Base-by-base conservation (phyloP, 2,888 invertebrate species). In the Neuroscelio doddi region DNA sequence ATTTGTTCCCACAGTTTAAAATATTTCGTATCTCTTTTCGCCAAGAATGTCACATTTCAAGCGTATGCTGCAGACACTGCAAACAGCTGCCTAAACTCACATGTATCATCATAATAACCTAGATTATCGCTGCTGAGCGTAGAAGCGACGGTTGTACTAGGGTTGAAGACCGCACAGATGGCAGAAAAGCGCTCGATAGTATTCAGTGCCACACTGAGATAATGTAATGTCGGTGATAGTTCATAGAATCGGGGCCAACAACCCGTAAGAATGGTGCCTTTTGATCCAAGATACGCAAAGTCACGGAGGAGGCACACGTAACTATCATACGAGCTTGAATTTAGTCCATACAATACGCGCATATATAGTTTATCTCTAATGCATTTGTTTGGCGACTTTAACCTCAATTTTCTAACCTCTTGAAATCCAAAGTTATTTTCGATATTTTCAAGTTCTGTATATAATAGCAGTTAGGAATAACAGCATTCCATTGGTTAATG, bases 171-270 rank as follows among this genome's bases (percentile, higher is more conserved):
- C 21, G 32, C 7, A 38, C n/a, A 29, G 26, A 44, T 26, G 45
- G 61, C 17, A 15, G 52, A 45, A 66, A 50, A 64, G 52, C 45
- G 51, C 38, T 45, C 68, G 74, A 74, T 77, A 73, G 63, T 69
- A 74, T 77, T 74, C 68, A 68, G 51, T 41, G 63, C 53, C 45
- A 26, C 34, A 42, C 26, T 55, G 55, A 72, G 76, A 77, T 75
- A 75, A 73, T 64, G 70, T 71, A 71, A 76, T 71, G 73, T 71
- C 64, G 62, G 72, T 68, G 69, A 75, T 72, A 69, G 68, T 64
- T 71, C 72, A 69, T 72, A 62, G 70, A 39, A 71, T 70, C 68
- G 57, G 38, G 61, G 64, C 71, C 71, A 76, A 71, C 71, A 69
- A 70, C 61, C 69, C 63, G 65, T 72, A 70, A 72, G 71, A 70